phyloP scores from a whole-genome alignment of 2,888 invertebrate genomes.

The Luperina testacea region DNA sequence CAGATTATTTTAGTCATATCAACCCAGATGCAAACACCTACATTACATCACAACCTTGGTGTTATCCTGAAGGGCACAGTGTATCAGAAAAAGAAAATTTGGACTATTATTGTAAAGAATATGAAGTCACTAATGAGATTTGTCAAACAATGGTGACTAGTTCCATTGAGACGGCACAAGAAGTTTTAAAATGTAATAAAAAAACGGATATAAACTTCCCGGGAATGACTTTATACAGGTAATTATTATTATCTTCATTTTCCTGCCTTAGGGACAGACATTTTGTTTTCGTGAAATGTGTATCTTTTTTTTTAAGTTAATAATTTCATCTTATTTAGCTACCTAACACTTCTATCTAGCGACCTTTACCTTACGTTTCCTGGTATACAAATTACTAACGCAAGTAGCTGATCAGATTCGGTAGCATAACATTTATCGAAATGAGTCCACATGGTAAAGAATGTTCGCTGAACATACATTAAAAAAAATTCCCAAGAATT shows the following conservation, averaged over 20 bases:
- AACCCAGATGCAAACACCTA: constrained; percentile 63
- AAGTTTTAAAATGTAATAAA: constrained; percentile 64
- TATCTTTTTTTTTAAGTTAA: background rate
- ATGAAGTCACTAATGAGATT: constrained; percentile 76
- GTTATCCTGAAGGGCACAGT: constrained; percentile 76
- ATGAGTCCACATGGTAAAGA: no score
- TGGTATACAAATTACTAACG: constrained; percentile 22
- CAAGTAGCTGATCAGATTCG: background rate
- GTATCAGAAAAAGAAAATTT: constrained; percentile 81
- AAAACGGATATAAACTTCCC: constrained; percentile 72
- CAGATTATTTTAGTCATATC: constrained; percentile 74
- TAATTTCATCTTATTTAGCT: background rate
- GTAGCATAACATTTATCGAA: constrained; percentile 10
- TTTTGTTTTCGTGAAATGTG: background rate
- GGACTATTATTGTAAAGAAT: constrained; percentile 72
- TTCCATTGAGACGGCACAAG: constrained; percentile 72
- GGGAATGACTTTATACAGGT: constrained; percentile 80
- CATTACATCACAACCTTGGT: constrained; percentile 80
- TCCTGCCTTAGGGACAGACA: background rate
- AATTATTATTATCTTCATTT: constrained; percentile 30
- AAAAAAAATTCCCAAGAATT: background rate
- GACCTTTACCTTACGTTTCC: constrained; percentile 1
- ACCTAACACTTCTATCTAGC: constrained; percentile 20
- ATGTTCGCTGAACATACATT: background rate
- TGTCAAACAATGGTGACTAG: constrained; percentile 72